phyloP scores from a whole-genome alignment of 2,888 invertebrate species.

The Agonopterix arenella region DNA sequence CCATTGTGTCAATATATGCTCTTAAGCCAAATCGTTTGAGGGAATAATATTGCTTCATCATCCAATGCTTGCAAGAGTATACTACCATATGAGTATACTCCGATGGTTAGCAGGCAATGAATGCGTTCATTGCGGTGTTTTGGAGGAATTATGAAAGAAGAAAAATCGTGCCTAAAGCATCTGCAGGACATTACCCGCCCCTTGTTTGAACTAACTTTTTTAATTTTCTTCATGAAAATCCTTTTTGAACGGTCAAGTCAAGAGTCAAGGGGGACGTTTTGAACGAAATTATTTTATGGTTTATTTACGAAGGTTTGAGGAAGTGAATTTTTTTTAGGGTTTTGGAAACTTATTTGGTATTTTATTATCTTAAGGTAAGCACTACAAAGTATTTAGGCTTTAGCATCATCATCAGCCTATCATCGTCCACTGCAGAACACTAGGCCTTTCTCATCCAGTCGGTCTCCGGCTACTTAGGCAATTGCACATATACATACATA shows the following conservation, averaged over 20 bases:
- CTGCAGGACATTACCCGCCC: slow-evolving; percentile 27
- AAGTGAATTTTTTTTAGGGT: no score
- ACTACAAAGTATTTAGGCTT: no score
- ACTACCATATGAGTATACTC: neutral
- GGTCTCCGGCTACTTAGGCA: no score
- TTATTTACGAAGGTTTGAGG: no score
- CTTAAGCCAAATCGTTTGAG: neutral
- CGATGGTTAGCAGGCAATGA: neutral
- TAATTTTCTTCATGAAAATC: slow-evolving; percentile 51
- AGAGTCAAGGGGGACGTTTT: slow-evolving; percentile 26
- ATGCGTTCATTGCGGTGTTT: neutral
- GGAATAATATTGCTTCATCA: neutral
- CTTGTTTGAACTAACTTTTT: slow-evolving; percentile 54
- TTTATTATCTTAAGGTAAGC: no score
- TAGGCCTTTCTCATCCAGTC: no score
- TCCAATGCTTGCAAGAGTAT: slow-evolving; percentile 2
- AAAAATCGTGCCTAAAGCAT: slow-evolving; percentile 19
- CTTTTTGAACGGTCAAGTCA: slow-evolving; percentile 36
- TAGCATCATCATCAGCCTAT: no score
- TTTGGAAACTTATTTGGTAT: no score
- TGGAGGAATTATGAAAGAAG: neutral
- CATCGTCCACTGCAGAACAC: no score
- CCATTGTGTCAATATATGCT: slow-evolving; percentile 30
- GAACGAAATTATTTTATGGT: slow-evolving; percentile 19
- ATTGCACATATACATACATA: no score